Evolutionary conservation across 92 coral and sea anemone genomes (phyloP), one percentile per base, ranked within the genome.

Genomic region (Galaxea fascicularis): DNA sequence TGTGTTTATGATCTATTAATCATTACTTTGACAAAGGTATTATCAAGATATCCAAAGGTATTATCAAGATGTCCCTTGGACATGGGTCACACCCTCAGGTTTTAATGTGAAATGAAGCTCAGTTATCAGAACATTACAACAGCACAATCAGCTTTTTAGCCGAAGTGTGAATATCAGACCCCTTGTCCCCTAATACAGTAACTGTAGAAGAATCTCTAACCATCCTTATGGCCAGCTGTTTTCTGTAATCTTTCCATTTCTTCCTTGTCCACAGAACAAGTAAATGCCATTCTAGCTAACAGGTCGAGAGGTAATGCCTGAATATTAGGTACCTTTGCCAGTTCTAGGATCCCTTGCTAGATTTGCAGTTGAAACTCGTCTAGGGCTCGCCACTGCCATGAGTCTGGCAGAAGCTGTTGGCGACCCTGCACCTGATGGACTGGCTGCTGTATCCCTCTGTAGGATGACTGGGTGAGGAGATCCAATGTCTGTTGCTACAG

Each of bases 311-410:
- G 16, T 4, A 46, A 22, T 13, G 21, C 17, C 11, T 8, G 21
- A 18, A 45, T 73, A 6, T 13, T 12, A 10, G 51, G 2, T 91
- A 96, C 99, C 99, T 93, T 96, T 96, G 25, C 99, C 99, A 68
- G 99, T 96, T 67, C 98, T 94, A 10, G 99, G 99, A 79, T 96
- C 99, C 21, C 99, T 91, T 51, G 95, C 93, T 56, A 89, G 89
- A 47, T 88, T 85, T 65, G 92, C 73, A 17, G 83, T 67, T 41
- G 99, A 89, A 44, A 91, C 68, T 31, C 93, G 91, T 47, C 93
- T 89, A 14, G 95, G 93, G 59, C 96, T 88, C 28, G 98, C 90
- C 72, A 86, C 94, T 58, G 82, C 87, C 17, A 65, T 56, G 21
- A 4, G 39, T 53, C 63, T 90, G 60, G 85, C 77, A 10, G 93